Evolutionary conservation across 2,113 vertebrate genomes (phyloP).

Genomic region (Diadophis punctatus): DNA sequence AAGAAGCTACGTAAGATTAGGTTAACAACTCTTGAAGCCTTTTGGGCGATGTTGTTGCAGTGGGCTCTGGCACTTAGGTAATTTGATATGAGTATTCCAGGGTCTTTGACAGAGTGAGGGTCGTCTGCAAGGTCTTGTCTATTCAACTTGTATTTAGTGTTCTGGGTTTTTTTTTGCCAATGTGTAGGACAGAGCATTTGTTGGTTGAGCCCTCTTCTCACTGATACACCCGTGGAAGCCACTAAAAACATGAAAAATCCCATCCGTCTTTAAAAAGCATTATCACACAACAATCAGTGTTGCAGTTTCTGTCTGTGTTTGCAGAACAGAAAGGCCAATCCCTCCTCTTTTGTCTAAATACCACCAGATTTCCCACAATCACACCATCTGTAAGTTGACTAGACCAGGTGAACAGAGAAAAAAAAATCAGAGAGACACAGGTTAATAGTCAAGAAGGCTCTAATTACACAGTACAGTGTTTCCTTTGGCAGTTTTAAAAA

Average conservation of each 20-base stretch:
- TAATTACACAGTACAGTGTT: conserved; percentile 24
- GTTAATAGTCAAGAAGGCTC: conserved; percentile 12
- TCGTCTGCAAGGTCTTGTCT: too few relatives aligned
- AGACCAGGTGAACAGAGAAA: not conserved
- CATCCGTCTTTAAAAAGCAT: not conserved
- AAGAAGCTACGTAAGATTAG: too few relatives aligned
- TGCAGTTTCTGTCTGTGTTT: not conserved
- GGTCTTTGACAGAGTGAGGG: too few relatives aligned
- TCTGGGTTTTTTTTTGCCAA: too few relatives aligned
- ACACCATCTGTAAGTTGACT: not conserved
- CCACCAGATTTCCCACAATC: not conserved
- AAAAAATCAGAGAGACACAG: not conserved
- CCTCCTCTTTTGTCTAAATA: not conserved
- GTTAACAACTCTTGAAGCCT: too few relatives aligned
- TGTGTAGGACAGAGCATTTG: too few relatives aligned
- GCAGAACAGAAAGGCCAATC: not conserved
- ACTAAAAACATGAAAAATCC: not conserved
- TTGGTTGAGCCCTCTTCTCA: not conserved
- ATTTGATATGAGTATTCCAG: too few relatives aligned
- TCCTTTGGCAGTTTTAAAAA: conserved; percentile 29
- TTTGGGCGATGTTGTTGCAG: too few relatives aligned
- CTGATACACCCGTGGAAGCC: not conserved
- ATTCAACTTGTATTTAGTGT: too few relatives aligned
- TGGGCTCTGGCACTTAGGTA: too few relatives aligned
- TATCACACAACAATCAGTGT: not conserved